These are phyloP conservation scores for Plodia interpunctella DNA, from an alignment of 1,140 invertebrate species.

Conservation along the genomic window DNA sequence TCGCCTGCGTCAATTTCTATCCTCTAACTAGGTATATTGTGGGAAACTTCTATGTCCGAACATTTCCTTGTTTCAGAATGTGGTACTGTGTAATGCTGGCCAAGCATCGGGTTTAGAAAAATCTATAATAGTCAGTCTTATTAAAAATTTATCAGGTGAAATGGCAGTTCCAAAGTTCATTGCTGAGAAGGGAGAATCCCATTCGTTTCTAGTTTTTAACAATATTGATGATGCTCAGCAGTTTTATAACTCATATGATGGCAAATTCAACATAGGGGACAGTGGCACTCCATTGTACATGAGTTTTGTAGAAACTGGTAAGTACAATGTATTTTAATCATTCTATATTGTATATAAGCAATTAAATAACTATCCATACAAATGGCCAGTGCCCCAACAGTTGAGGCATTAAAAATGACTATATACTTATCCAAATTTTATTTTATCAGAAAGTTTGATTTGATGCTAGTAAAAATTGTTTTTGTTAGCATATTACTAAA, in stretches of 20 bases:
- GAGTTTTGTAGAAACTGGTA: constrained; percentile 60
- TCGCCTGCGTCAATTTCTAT: too few species aligned
- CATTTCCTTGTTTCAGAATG: constrained; percentile 43
- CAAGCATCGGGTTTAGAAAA: constrained; percentile 62
- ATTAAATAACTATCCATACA: too few species aligned
- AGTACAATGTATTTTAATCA: constrained; percentile 11
- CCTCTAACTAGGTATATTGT: too few species aligned
- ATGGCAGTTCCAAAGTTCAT: constrained; percentile 44
- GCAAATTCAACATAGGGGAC: constrained; percentile 34
- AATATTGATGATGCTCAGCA: constrained; percentile 29
- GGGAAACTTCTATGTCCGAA: too few species aligned
- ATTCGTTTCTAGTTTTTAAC: constrained; percentile 53
- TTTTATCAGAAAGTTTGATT: too few species aligned
- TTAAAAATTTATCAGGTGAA: constrained; percentile 23
- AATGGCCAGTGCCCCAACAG: too few species aligned
- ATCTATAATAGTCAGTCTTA: constrained; percentile 30
- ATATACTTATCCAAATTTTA: too few species aligned
- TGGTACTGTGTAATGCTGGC: constrained; percentile 62
- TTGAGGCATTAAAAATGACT: too few species aligned
- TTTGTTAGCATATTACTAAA: background rate
- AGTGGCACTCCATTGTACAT: constrained; percentile 46
- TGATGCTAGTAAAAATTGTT: too few species aligned
- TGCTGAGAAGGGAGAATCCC: constrained; percentile 56
- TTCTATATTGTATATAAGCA: too few species aligned
- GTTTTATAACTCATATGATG: constrained; percentile 49